Evolutionary conservation across 1,140 invertebrate genomes (phyloP).

Genomic region (Andricus grossulariae): DNA sequence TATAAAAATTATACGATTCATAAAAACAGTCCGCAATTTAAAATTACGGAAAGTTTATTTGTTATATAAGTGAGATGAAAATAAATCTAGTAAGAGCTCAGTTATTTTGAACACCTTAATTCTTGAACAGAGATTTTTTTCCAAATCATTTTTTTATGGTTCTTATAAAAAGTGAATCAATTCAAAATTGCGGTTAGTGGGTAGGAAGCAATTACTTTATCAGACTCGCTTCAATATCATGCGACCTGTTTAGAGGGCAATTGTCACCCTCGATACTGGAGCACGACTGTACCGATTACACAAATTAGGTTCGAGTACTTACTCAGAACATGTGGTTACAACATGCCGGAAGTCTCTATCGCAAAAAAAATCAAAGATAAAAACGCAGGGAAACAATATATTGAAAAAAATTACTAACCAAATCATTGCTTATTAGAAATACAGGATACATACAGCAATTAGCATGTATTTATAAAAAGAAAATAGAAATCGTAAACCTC

Average conservation of each 20-base stretch:
- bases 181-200: constrained; percentile 31
- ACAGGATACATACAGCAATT: too few species aligned
- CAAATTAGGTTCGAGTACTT: not conserved
- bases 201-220: constrained; percentile 39
- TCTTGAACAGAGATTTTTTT: not conserved
- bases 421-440: too few species aligned
- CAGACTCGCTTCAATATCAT: constrained; percentile 34
- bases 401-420: not conserved
- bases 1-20: constrained; percentile 27
- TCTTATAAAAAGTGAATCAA: not conserved
- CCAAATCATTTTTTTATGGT: not conserved
- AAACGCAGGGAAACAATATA: not conserved
- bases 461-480: too few species aligned
- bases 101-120: not conserved
- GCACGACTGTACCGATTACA: constrained; percentile 36
- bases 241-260: constrained; percentile 42
- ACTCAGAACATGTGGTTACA: constrained; percentile 31
- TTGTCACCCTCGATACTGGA: constrained; percentile 37
- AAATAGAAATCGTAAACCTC: too few species aligned
- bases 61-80: not conserved
- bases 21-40: constrained; percentile 5
- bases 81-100: not conserved
- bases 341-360: not conserved
- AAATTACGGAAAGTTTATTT: constrained; percentile 1
- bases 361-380: not conserved